Conservation (phyloP, 2,113 vertebrate genomes). For the Cygnus atratus region DNA sequence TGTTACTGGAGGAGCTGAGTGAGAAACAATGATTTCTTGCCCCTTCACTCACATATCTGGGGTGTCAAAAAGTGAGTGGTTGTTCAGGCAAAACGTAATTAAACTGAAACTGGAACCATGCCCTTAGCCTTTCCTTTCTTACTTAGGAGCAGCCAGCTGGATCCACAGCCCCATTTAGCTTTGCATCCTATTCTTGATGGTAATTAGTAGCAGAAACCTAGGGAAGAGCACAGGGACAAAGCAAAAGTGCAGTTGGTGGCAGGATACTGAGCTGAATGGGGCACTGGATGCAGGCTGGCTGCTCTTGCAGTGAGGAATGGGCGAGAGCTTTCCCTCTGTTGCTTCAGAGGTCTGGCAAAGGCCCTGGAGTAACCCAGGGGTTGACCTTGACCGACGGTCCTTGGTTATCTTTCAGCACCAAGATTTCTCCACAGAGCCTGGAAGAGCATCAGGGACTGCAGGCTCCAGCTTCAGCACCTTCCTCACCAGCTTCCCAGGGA, state of each 20-base stretch:
- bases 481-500: not conserved
- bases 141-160: fast-evolving
- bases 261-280: fast-evolving
- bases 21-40: not conserved
- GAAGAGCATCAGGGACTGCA: not conserved
- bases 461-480: not conserved
- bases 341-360: not conserved
- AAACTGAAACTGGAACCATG: not conserved
- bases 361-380: not conserved
- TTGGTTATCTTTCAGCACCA: not conserved
- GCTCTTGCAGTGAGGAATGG: not conserved
- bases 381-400: not conserved
- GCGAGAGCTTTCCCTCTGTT: not conserved
- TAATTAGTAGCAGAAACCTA: not conserved
- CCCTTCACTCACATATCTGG: not conserved
- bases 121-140: not conserved
- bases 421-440: not conserved
- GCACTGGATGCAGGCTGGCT: not conserved
- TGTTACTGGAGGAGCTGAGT: not conserved
- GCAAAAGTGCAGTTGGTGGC: fast-evolving
- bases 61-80: not conserved
- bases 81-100: not conserved
- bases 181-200: fast-evolving
- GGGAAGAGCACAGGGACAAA: not conserved
- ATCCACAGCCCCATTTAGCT: fast-evolving